Conservation (phyloP, 2,888 invertebrate species). For the Melanophora roralis region DNA sequence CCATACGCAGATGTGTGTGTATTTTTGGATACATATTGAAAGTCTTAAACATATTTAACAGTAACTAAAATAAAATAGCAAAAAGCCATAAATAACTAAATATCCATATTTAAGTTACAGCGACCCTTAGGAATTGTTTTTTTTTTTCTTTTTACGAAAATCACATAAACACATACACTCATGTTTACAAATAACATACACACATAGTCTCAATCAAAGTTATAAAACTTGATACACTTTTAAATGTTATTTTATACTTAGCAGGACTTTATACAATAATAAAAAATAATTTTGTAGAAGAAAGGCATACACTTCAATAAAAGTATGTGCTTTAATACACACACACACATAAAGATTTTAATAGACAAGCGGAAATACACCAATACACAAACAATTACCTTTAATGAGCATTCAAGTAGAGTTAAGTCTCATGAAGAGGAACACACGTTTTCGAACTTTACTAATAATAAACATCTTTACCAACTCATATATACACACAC, state of each 20-base stretch:
- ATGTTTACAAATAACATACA: background rate
- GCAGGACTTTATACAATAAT: conserved; percentile 5
- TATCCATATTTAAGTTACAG: conserved; percentile 20
- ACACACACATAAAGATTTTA: background rate
- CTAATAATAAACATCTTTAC: too few species aligned
- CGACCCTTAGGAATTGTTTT: conserved; percentile 26
- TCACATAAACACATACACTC: background rate
- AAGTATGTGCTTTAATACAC: background rate
- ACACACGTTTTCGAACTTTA: too few species aligned
- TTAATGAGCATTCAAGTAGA: background rate
- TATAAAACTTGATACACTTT: background rate
- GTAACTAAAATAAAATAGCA: background rate
- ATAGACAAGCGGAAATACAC: background rate
- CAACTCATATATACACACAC: background rate
- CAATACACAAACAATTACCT: background rate
- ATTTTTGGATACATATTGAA: too few species aligned
- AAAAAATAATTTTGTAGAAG: background rate
- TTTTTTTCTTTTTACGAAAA: conserved; percentile 1
- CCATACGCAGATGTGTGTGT: too few species aligned
- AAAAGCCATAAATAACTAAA: background rate
- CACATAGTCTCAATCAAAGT: background rate
- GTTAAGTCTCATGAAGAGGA: background rate
- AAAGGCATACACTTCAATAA: background rate
- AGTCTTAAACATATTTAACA: too few species aligned
- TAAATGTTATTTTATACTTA: background rate